phyloP scores from a whole-genome alignment of 2,113 vertebrate species.

The Acanthochromis polyacanthus region DNA sequence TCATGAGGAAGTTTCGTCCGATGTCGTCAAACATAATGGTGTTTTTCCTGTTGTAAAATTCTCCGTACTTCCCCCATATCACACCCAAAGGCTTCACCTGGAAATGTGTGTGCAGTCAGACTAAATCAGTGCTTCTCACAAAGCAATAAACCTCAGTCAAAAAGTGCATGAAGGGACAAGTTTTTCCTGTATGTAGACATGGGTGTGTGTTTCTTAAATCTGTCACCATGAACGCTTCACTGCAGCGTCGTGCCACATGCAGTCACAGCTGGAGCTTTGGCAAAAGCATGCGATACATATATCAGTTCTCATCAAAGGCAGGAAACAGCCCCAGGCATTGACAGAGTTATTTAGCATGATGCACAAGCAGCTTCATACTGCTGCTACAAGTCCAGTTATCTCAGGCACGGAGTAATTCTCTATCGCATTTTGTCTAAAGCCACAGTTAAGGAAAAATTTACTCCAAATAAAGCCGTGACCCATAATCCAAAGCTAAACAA shows the following conservation, averaged over 20 bases:
- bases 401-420: background rate
- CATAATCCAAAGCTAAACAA: too few relatives aligned
- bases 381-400: background rate
- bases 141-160: background rate
- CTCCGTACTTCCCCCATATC: constrained; percentile 97
- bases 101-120: constrained; percentile 34
- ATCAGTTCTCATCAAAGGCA: background rate
- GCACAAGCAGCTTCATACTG: background rate
- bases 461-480: too few relatives aligned
- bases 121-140: background rate
- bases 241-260: background rate
- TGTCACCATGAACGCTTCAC: background rate
- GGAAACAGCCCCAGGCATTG: background rate
- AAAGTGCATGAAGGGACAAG: background rate
- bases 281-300: background rate
- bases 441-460: background rate
- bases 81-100: constrained; percentile 98
- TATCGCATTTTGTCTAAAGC: too few relatives aligned
- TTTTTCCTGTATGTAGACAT: background rate
- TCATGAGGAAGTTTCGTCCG: constrained; percentile 99
- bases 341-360: background rate
- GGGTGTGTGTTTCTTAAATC: background rate
- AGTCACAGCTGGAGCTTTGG: background rate
- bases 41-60: constrained; percentile 97
- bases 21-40: constrained; percentile 99